Conservation (phyloP, 2,797 vertebrate species). For the Acestrorhynchus altus region DNA sequence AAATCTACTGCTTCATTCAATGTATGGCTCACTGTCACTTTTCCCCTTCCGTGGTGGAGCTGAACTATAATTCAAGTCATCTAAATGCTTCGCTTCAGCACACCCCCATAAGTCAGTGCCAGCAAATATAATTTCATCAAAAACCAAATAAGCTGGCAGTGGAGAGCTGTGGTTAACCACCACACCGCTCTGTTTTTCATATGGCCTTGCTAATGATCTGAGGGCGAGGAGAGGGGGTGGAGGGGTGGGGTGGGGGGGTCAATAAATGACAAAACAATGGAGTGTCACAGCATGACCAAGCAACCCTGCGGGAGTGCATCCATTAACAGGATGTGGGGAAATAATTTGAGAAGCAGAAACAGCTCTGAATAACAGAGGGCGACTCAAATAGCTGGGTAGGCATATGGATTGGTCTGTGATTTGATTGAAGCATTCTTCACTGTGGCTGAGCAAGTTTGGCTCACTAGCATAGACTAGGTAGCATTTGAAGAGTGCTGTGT, state of each 20-base stretch:
- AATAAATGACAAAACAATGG: conserved; percentile 59
- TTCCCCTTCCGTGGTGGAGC: conserved; percentile 29
- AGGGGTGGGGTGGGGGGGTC: too few relatives aligned
- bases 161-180: conserved; percentile 27
- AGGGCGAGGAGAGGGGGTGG: conserved; percentile 38
- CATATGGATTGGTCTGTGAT: conserved; percentile 6
- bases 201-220: conserved; percentile 51
- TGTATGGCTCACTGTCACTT: conserved; percentile 33
- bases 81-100: conserved; percentile 41
- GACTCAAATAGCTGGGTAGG: conserved; percentile 27
- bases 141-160: conserved; percentile 47
- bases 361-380: conserved; percentile 39
- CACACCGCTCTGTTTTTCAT: conserved; percentile 44
- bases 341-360: conserved; percentile 30
- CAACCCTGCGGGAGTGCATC: conserved; percentile 28
- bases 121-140: conserved; percentile 52
- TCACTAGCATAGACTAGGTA: neutral
- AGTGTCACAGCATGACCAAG: conserved; percentile 42
- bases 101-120: conserved; percentile 38
- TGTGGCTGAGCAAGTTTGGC: neutral
- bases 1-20: conserved; percentile 52
- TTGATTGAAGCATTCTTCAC: conserved; percentile 12
- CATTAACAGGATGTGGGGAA: conserved; percentile 39
- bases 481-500: neutral
- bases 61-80: conserved; percentile 55